Base-by-base conservation (phyloP, 2,888 invertebrate genomes). In the Polietes domitor region DNA sequence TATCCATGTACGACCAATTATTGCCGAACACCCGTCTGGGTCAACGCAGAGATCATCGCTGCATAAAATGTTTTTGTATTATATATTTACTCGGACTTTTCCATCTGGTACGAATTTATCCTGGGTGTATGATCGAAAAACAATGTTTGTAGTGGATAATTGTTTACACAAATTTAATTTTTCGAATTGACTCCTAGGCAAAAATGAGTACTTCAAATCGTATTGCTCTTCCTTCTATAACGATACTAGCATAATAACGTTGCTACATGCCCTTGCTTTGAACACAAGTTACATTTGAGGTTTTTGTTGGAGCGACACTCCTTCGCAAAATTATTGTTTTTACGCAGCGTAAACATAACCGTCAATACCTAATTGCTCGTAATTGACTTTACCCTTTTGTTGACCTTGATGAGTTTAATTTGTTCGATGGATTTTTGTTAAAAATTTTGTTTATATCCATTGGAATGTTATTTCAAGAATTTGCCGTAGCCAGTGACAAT, bases 71-170 rank as follows among this genome's bases (percentile, higher is more conserved):
- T 65, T 32, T 37, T 79, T 71, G 55, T 72, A 79, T 10, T 43
- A n/a, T 21, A 72, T 55, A 10, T 72, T 63, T 10, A 79, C 83
- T 15, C 55, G 47, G 1, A 76, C n/a, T 77, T 83, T 83, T 15
- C 77, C 80, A 70, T 83, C 77, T 2, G 77, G 74, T 5, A 65
- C 32, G 26, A 79, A 83, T 37, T 50, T 41, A 17, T 79, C 55
- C 43, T 77, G 72, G 3, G 73, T 73, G 61, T 83, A 80, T 9
- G 73, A 79, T 9, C 75, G 53, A 47, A 83, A 65, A 2, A 41
- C n/a, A 5, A 68, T 58, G 26, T 24, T 26, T 10, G 58, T 58
- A 58, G 21, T 7, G 0, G 12, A 24, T 58, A 58, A 12, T 26
- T 19, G 2, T 12, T 61, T 37, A 32, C 6, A 10, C 26, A 58